Percentiles rank a stretch among this genome's conserved stretches.
These are phyloP conservation scores for Antechinus stuartii DNA, from an alignment of 2,113 vertebrate species.

Conservation along the genomic window DNA sequence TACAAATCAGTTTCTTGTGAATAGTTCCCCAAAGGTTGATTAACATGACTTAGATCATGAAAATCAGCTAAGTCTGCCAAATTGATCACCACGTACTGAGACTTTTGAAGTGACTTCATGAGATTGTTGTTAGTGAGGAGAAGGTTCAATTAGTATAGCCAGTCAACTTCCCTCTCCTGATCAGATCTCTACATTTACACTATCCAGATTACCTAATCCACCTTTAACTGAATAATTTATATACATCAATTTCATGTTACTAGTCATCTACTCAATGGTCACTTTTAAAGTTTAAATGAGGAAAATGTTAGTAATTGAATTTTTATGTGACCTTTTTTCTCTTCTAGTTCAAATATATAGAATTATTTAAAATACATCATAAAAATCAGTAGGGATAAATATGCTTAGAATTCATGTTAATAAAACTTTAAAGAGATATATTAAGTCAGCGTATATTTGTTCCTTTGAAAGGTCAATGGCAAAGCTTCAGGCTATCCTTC, in stretches of 20 bases:
- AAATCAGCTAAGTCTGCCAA: background rate
- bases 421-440: constrained; percentile 19
- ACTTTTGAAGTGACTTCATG: background rate
- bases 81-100: background rate
- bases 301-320: background rate
- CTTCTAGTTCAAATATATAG: background rate
- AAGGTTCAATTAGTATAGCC: background rate
- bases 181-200: background rate
- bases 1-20: background rate
- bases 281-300: background rate
- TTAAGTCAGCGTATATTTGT: constrained; percentile 27
- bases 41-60: background rate
- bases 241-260: background rate
- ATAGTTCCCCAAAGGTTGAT: background rate
- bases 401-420: constrained; percentile 24
- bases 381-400: background rate
- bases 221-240: background rate
- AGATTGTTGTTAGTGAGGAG: background rate
- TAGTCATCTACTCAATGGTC: background rate
- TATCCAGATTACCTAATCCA: background rate
- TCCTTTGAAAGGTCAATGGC: constrained; percentile 25
- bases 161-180: background rate
- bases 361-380: background rate
- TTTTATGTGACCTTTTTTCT: background rate
- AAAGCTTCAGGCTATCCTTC: constrained; percentile 21